Evolutionary conservation across 2,797 vertebrate genomes (phyloP).

Genomic region (Poeciliopsis gracilis): DNA sequence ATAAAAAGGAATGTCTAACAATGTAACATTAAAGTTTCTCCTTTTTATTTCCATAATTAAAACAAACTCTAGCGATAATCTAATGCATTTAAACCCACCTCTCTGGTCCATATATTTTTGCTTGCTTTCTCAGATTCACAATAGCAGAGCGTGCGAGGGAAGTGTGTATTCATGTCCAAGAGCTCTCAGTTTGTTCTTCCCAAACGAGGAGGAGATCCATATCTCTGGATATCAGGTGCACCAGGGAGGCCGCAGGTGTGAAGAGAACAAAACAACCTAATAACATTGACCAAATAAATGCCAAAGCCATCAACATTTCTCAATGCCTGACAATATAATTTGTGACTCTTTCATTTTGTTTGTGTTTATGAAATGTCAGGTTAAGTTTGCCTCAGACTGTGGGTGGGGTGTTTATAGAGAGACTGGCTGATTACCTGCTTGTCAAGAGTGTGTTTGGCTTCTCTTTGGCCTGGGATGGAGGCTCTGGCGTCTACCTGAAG

Average conservation of each 20-base stretch:
- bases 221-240: constrained; percentile 94
- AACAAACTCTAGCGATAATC: background rate
- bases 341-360: constrained; percentile 5
- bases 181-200: constrained; percentile 94
- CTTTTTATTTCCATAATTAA: background rate
- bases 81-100: background rate
- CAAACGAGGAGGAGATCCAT: constrained; percentile 93
- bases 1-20: background rate
- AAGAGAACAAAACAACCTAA: background rate
- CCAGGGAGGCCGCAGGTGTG: constrained; percentile 88
- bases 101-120: background rate
- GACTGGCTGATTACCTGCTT: constrained; percentile 94
- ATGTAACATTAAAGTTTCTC: background rate
- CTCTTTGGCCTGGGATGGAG: constrained; percentile 97
- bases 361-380: constrained; percentile 72
- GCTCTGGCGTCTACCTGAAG: constrained; percentile 94
- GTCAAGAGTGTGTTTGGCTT: constrained; percentile 98
- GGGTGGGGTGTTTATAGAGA: constrained; percentile 91
- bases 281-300: background rate
- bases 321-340: background rate
- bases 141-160: constrained; percentile 89
- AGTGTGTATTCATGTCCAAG: constrained; percentile 91
- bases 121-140: constrained; percentile 86
- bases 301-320: constrained; percentile 12
- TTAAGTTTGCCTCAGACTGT: constrained; percentile 90